Conservation (phyloP, 1,140 invertebrate genomes). For the Lanistes nyassanus region DNA sequence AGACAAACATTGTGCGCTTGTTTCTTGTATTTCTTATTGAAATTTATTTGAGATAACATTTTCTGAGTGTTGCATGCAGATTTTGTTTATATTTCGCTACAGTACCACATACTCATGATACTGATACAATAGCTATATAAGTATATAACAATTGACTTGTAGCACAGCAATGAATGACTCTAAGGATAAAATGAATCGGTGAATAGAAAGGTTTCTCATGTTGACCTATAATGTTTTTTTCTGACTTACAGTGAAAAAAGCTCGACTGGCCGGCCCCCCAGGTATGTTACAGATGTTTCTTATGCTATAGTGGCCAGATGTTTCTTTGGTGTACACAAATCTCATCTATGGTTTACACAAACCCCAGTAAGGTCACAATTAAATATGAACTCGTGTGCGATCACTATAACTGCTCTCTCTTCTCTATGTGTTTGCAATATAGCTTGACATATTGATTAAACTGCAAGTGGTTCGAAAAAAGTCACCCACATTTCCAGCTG, state of each 20-base stretch:
- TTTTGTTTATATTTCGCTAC: background rate
- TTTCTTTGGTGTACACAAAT: background rate
- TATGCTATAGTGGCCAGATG: background rate
- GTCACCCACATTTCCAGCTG: too few species aligned
- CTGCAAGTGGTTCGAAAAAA: too few species aligned
- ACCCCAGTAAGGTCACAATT: background rate
- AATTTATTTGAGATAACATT: background rate
- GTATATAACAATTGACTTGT: too few species aligned
- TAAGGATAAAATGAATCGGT: too few species aligned
- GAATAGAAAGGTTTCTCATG: too few species aligned
- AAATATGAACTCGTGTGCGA: background rate
- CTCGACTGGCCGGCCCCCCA: slow-evolving; percentile 33
- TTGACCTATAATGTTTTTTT: background rate
- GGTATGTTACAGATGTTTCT: slow-evolving; percentile 26
- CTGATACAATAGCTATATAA: background rate
- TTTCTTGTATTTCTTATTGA: background rate
- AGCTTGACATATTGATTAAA: too few species aligned
- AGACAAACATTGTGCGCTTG: background rate
- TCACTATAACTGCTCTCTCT: too few species aligned
- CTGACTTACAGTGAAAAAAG: slow-evolving; percentile 38
- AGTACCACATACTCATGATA: background rate
- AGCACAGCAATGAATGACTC: too few species aligned
- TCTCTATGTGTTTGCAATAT: too few species aligned
- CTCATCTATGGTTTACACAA: background rate
- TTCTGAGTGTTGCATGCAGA: background rate